Conservation (phyloP, 2,797 vertebrate species). For the Ficedula albicollis region DNA sequence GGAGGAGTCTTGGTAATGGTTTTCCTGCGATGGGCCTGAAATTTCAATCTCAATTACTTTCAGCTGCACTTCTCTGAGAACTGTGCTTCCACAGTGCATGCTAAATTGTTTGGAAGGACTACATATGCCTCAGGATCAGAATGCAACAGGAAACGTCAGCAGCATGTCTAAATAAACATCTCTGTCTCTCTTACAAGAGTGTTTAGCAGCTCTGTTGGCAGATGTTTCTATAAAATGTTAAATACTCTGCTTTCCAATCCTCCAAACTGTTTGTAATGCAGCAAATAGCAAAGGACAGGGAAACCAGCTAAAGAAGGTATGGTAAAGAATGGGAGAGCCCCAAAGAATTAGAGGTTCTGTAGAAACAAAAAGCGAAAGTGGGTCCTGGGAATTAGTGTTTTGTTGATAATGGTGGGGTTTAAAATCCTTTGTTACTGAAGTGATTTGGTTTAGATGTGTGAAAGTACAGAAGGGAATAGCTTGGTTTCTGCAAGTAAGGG, state of each 20-base stretch:
- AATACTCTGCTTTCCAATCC: constrained; percentile 37
- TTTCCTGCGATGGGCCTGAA: neutral
- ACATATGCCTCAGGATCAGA: constrained; percentile 61
- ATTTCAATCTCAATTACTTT: constrained; percentile 41
- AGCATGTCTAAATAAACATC: constrained; percentile 62
- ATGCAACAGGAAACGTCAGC: constrained; percentile 54
- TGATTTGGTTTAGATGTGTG: neutral
- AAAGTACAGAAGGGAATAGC: neutral
- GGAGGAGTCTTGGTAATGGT: neutral
- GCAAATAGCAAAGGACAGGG: neutral
- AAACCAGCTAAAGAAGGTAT: neutral
- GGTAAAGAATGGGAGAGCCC: neutral
- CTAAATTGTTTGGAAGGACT: constrained; percentile 68
- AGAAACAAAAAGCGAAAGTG: neutral
- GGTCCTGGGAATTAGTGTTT: neutral
- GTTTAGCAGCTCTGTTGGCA: constrained; percentile 50
- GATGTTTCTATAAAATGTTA: constrained; percentile 65
- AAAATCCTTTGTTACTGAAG: neutral
- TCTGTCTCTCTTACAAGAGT: constrained; percentile 35
- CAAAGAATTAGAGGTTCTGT: neutral
- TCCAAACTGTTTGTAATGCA: constrained; percentile 34
- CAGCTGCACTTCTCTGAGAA: constrained; percentile 11
- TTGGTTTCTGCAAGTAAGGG: neutral
- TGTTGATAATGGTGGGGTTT: neutral
- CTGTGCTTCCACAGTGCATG: constrained; percentile 6